Evolutionary conservation across 2,113 vertebrate genomes (phyloP).

Genomic region (Chiloscyllium plagiosum): DNA sequence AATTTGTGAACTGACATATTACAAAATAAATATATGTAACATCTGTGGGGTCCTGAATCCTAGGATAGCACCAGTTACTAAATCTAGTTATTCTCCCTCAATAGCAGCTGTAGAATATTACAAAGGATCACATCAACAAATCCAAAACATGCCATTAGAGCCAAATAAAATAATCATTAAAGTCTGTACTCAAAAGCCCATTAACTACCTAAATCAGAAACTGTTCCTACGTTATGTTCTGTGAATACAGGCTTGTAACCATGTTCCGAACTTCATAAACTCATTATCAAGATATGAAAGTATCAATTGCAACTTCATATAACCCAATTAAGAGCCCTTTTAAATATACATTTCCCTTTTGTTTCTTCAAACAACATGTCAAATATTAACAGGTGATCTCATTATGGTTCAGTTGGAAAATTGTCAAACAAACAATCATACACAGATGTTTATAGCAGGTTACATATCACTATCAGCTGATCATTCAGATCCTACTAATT

Average conservation of each 20-base stretch:
- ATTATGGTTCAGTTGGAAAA: slow-evolving; percentile 13
- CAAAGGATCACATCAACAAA: slow-evolving; percentile 25
- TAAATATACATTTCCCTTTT: neutral
- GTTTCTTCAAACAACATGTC: slow-evolving; percentile 2
- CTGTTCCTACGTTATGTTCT: neutral
- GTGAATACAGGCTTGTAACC: slow-evolving; percentile 29
- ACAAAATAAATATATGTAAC: slow-evolving; percentile 46
- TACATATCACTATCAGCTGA: neutral
- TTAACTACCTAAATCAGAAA: neutral
- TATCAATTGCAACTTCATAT: neutral
- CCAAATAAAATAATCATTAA: neutral
- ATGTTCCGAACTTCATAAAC: slow-evolving; percentile 25
- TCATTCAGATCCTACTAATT: neutral
- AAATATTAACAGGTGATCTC: slow-evolving; percentile 16
- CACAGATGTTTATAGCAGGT: slow-evolving; percentile 8
- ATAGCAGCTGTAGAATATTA: slow-evolving; percentile 36
- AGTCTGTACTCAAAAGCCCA: neutral
- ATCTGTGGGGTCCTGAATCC: slow-evolving; percentile 53
- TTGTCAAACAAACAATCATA: slow-evolving; percentile 8
- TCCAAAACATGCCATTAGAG: neutral
- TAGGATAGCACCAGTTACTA: slow-evolving; percentile 76
- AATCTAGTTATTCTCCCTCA: slow-evolving; percentile 40
- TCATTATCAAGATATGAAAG: neutral
- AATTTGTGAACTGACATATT: slow-evolving; percentile 40
- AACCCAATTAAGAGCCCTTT: slow-evolving; percentile 28